Evolutionary conservation across 2,113 vertebrate species (phyloP).

Genomic region (Cnemophilus loriae): DNA sequence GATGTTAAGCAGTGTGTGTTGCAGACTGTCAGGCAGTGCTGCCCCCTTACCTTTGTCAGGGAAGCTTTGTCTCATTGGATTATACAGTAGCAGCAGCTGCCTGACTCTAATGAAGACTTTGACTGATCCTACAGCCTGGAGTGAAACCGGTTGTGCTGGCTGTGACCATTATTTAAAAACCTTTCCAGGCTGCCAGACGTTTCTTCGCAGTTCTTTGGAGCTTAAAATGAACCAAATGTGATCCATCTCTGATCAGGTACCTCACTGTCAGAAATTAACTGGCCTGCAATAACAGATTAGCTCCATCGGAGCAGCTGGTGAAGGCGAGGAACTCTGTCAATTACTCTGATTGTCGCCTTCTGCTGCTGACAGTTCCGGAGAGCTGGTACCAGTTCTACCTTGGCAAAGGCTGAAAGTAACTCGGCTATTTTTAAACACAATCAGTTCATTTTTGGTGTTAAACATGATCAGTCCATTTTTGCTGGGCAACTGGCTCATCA

Average conservation of each 20-base stretch:
- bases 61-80: neutral
- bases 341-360: neutral
- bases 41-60: neutral
- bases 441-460: neutral
- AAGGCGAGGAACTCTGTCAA: neutral
- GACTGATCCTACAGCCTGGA: neutral
- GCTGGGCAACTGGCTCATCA: neutral
- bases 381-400: neutral
- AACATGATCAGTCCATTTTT: neutral
- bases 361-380: neutral
- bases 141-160: neutral
- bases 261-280: neutral
- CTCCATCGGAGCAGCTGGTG: neutral
- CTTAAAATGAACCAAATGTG: conserved; percentile 22
- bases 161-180: neutral
- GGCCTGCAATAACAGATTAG: neutral
- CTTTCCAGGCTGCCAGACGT: neutral
- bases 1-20: neutral
- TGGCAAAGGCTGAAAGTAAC: neutral
- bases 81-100: conserved; percentile 38
- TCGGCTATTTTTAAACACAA: neutral
- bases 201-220: conserved; percentile 6
- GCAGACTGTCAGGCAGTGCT: neutral
- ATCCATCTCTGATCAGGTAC: neutral
- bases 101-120: conserved; percentile 6